Base-by-base conservation (phyloP, 2,113 vertebrate species). In the Phyllostomus discolor region DNA sequence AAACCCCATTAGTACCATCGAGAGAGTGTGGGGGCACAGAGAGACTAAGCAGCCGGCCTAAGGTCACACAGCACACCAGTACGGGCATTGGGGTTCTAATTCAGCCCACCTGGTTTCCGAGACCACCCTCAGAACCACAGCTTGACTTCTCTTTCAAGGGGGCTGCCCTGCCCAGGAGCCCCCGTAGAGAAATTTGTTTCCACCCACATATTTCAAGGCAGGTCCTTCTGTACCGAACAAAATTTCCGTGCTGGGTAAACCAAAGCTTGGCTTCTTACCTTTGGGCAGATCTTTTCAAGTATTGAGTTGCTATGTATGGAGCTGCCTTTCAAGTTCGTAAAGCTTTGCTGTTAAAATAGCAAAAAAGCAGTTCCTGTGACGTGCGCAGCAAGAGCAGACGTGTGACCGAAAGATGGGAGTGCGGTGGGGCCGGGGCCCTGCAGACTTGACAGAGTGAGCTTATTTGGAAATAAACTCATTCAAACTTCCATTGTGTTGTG, bases 41-140 rank as follows among this genome's bases (percentile, higher is more conserved):
- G 81, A 80, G 48, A 24, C 57, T 22, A 67, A 46, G 88, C 1
- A 14, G 66, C 17, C 26, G 22, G 26, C 43, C 76, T 43, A 14
- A 95, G 57, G 35, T 78, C 75, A 76, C 82, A 91, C 76, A 91
- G 52, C 28, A 88, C 57, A 38, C 38, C 38, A 62, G 66, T 19
- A 17, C 52, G 1, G 4, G 35, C 11, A 0, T 6, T 20, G 31
- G 33, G 48, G 31, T 59, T 59, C 52, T 59, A 24, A 54, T 26
- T 5, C 1, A 19, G 38, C 24, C 9, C 31, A 14, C 4, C 48
- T 57, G 85, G 52, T 43, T 48, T 17, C 69, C 15, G 19, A 57
- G 10, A 33, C n/a, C 72, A 24, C 2, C 7, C 6, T 64, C 67
- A 50, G 76, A 84, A 24, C 19, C 31, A 33, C 22, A 10, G 12